Conservation (phyloP, 2,113 vertebrate genomes). For the Phoenicopterus ruber region DNA sequence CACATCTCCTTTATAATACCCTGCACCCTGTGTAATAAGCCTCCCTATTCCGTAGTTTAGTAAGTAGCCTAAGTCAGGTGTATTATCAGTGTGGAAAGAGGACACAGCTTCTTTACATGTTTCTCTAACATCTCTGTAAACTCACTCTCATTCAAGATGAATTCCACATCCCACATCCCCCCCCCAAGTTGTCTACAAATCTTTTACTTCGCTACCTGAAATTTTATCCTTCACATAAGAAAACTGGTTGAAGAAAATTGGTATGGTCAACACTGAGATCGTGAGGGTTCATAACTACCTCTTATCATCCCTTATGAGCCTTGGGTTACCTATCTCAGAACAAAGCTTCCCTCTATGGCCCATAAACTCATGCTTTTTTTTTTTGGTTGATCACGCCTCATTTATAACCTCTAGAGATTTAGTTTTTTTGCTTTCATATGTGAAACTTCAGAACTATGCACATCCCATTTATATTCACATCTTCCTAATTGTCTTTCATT, state of each 20-base stretch:
- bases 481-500: neutral
- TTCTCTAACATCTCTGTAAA: neutral
- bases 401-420: neutral
- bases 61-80: neutral
- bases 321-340: neutral
- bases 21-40: neutral
- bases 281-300: neutral
- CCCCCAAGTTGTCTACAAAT: neutral
- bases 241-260: neutral
- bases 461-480: neutral
- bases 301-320: neutral
- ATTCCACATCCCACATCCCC: rapidly evolving
- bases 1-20: neutral
- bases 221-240: neutral
- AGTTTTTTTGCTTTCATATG: neutral
- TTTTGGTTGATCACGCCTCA: neutral
- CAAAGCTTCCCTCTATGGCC: neutral
- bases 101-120: neutral
- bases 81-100: neutral
- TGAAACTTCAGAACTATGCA: neutral
- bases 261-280: neutral
- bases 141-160: neutral
- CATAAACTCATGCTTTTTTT: neutral
- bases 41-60: neutral
- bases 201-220: neutral